These are phyloP conservation scores for Saccopteryx leptura DNA, from an alignment of 2,113 vertebrate genomes.

Conservation along the genomic window DNA sequence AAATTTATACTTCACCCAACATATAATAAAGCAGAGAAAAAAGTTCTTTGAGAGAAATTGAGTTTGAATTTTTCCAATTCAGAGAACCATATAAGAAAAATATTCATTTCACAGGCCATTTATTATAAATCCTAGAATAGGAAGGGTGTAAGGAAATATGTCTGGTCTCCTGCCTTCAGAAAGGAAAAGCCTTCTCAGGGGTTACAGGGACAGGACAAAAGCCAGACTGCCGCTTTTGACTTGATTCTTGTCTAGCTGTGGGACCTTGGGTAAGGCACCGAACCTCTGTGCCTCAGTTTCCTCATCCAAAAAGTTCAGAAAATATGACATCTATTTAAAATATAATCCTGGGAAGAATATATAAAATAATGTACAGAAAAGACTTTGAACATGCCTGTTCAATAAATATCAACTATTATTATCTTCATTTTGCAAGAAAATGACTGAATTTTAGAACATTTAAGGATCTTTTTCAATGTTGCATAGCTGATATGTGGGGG, in stretches of 20 bases:
- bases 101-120: neutral
- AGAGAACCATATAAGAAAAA: neutral
- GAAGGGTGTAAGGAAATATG: neutral
- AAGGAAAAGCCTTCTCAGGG: neutral
- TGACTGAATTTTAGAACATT: slow-evolving; percentile 21
- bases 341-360: neutral
- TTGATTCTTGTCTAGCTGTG: neutral
- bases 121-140: neutral
- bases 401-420: neutral
- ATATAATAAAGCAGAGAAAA: neutral
- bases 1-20: neutral
- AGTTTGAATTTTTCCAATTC: slow-evolving; percentile 22
- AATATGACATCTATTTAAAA: neutral
- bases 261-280: neutral
- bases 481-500: neutral
- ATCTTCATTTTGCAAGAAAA: neutral
- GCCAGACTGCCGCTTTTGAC: neutral
- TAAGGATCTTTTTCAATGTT: neutral
- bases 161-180: neutral
- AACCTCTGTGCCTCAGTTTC: neutral
- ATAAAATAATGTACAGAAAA: neutral
- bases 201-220: fast-evolving
- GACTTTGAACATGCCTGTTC: neutral
- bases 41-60: slow-evolving; percentile 6
- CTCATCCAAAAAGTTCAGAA: slow-evolving; percentile 2